A percentile compares a stretch with the other conserved stretches of the same genome.
Conservation (phyloP, 2,888 invertebrate species). For the Andrena bicolor region DNA sequence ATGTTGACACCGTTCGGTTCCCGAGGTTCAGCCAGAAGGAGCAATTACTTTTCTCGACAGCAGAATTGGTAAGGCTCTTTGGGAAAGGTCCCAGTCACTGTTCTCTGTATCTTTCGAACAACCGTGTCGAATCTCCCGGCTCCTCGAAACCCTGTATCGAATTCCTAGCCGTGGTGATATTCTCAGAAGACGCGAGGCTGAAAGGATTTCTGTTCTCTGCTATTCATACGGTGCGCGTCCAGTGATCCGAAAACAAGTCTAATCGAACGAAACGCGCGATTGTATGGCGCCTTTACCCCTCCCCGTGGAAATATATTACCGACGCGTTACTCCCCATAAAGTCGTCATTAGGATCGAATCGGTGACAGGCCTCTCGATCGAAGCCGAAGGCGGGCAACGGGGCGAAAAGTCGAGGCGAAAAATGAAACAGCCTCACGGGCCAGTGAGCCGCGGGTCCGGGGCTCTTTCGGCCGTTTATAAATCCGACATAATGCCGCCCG, state of each 20-base stretch:
- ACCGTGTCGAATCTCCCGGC: not conserved
- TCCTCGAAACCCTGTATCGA: not conserved
- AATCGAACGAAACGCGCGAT: not conserved
- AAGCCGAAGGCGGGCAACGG: constrained; percentile 33
- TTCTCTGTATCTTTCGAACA: not conserved
- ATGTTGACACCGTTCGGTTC: constrained; percentile 3
- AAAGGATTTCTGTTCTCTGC: not conserved
- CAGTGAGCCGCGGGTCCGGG: constrained; percentile 48
- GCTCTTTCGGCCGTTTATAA: constrained; percentile 69
- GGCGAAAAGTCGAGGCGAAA: constrained; percentile 50
- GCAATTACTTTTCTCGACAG: constrained; percentile 1
- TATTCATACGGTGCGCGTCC: too few species aligned
- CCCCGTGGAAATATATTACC: constrained; percentile 26
- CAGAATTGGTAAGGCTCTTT: not conserved
- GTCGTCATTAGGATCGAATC: constrained; percentile 54
- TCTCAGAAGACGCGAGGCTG: not conserved
- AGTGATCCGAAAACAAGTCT: not conserved
- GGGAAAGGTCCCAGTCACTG: constrained; percentile 5
- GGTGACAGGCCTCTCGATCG: constrained; percentile 53
- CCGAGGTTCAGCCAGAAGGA: not conserved
- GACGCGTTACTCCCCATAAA: constrained; percentile 42
- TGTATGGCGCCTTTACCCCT: not conserved
- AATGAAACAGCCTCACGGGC: constrained; percentile 69
- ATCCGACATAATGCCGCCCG: constrained; percentile 80
- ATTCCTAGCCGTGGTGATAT: not conserved